Evolutionary conservation across 2,888 invertebrate genomes (phyloP), one percentile per base, ranked within the genome.

Genomic region (Drosophila siamana): DNA sequence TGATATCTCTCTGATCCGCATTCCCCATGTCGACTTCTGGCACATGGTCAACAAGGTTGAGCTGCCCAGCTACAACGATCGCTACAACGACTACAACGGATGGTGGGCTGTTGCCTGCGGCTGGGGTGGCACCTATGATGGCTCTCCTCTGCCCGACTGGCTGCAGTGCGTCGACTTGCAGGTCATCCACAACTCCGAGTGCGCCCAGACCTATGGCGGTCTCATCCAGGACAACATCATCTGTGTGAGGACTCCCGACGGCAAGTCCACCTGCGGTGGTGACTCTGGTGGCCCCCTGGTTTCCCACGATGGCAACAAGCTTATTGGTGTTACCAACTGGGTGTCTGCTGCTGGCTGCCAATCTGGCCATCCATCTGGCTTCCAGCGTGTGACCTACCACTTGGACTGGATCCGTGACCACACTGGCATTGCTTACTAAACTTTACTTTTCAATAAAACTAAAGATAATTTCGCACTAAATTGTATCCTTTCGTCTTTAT

Each of bases 51-150:
- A 75, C 26, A 73, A 67, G 38, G 51, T 86, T 2, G 50, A 52
- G 11, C 62, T 89, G 57, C 90, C 89, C 6, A 59, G 60, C 38
- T 51, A 61, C 5, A 48, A 61, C 41, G 67, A 67, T 4, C 59
- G 80, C 26, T 61, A 80, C 5, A 82, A 62, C 36, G 92, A 90
- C 67, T 77, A 77, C 65, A 91, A 81, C 22, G 89, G 88, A 15
- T 91, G 30, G 6, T 68, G 44, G 78, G 63, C 47, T 54, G 79
- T 36, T 66, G 65, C 91, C 36, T 92, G 92, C 64, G 93, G 93
- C 16, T 93, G 93, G 93, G 93, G 93, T 11, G 86, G 80, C 8
- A 79, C 73, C 69, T 80, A 76, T 6, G 86, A 90, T 19, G 67
- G 63, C 8, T 19, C 72, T 36, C 22, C 56, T 33, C 51, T 76